phyloP scores from a whole-genome alignment of 2,888 invertebrate genomes.

The Yponomeuta cagnagella region DNA sequence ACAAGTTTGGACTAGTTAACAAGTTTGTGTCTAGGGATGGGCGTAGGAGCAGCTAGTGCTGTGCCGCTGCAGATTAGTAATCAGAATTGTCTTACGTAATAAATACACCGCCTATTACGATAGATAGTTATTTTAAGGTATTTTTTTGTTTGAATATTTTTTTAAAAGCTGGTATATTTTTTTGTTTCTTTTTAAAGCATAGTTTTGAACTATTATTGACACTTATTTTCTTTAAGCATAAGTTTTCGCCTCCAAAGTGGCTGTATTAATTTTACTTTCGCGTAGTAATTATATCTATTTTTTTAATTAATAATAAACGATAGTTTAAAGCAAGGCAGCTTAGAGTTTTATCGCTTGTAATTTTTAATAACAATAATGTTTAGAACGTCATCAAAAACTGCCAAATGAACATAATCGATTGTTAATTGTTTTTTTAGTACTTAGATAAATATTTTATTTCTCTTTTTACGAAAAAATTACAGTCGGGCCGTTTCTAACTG shows the following conservation, averaged over 20 bases:
- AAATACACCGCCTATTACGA: too few species aligned
- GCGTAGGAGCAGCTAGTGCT: too few species aligned
- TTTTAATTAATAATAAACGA: not conserved
- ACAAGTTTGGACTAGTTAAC: too few species aligned
- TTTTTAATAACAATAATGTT: constrained; percentile 3
- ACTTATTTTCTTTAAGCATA: not conserved
- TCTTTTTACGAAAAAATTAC: not conserved
- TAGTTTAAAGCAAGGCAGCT: constrained; percentile 6
- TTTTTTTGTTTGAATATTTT: not conserved
- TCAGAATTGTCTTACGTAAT: too few species aligned
- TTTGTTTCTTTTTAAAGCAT: not conserved
- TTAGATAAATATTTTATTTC: not conserved
- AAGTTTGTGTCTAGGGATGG: too few species aligned
- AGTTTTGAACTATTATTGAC: not conserved
- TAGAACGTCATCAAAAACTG: not conserved
- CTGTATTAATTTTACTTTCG: constrained; percentile 5
- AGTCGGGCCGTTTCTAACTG: not conserved
- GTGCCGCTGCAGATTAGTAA: too few species aligned
- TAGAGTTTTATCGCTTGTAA: not conserved
- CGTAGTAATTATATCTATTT: not conserved
- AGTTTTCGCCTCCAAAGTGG: not conserved
- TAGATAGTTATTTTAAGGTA: too few species aligned
- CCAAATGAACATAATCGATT: constrained; percentile 9
- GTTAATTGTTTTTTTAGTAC: constrained; percentile 1
- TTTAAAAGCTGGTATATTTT: not conserved